These are phyloP conservation scores for Charaxes varanes DNA, from an alignment of 1,140 invertebrate species.

Conservation along the genomic window DNA sequence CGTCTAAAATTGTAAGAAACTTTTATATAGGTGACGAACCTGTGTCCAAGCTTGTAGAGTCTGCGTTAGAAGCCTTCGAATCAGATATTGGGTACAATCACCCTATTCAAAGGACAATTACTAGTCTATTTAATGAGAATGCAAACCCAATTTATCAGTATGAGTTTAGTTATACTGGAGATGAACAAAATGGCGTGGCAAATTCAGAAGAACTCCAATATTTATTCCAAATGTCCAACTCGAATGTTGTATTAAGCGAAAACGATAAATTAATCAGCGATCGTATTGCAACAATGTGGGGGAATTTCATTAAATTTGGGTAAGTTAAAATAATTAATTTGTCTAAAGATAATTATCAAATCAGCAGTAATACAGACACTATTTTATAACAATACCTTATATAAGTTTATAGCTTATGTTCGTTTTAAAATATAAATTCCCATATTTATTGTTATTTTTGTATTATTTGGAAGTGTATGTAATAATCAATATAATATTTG, in stretches of 20 bases:
- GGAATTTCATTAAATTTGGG: slow-evolving; percentile 60
- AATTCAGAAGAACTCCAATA: slow-evolving; percentile 49
- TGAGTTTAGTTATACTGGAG: slow-evolving; percentile 44
- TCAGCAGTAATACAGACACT: too few species aligned
- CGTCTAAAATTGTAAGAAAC: slow-evolving; percentile 35
- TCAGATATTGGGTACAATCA: slow-evolving; percentile 52
- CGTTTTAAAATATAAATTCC: too few species aligned
- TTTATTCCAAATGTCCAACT: slow-evolving; percentile 33
- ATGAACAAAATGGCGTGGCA: slow-evolving; percentile 21
- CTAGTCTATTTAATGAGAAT: slow-evolving; percentile 41
- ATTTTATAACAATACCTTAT: not conserved
- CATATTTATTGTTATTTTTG: too few species aligned
- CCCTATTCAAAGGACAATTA: slow-evolving; percentile 43
- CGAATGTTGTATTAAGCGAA: slow-evolving; percentile 15
- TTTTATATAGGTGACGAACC: slow-evolving; percentile 57
- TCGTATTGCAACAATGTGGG: slow-evolving; percentile 41
- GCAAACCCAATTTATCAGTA: slow-evolving; percentile 50
- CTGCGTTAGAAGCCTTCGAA: slow-evolving; percentile 41
- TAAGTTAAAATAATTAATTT: slow-evolving; percentile 24
- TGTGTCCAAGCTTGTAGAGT: slow-evolving; percentile 28
- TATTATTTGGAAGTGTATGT: too few species aligned
- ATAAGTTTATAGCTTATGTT: too few species aligned
- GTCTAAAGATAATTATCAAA: slow-evolving; percentile 1
- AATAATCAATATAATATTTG: too few species aligned
- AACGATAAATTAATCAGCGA: slow-evolving; percentile 36